Evolutionary conservation across 2,113 vertebrate genomes (phyloP).

Genomic region (Tetraodon nigroviridis): DNA sequence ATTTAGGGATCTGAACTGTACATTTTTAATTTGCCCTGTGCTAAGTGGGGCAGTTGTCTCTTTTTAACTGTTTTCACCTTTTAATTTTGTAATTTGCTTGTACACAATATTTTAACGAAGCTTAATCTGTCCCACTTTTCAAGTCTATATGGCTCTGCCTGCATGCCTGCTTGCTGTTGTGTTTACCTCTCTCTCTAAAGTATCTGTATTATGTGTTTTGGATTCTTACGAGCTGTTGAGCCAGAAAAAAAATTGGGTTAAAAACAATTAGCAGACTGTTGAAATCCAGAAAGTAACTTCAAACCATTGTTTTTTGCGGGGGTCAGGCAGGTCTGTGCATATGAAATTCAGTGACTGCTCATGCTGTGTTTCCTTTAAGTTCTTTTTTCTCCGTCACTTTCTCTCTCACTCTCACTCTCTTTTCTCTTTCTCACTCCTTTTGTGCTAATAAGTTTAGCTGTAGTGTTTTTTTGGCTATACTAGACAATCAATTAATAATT

Average conservation of each 20-base stretch:
- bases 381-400: background rate
- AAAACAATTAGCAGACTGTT: background rate
- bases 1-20: constrained; percentile 36
- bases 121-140: constrained; percentile 14
- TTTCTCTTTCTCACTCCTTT: too few species aligned
- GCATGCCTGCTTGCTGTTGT: constrained; percentile 25
- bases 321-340: constrained; percentile 2
- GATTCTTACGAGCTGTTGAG: background rate
- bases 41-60: constrained; percentile 33
- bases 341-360: constrained; percentile 11
- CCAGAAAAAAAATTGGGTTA: background rate
- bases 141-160: constrained; percentile 17
- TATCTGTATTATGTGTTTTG: constrained; percentile 5
- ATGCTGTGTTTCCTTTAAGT: constrained; percentile 17
- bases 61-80: background rate
- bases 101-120: background rate
- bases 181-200: constrained; percentile 4
- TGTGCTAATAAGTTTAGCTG: constrained; percentile 43
- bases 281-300: too few species aligned
- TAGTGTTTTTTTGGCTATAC: constrained; percentile 33
- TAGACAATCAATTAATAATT: constrained; percentile 49
- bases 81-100: background rate
- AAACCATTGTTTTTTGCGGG: constrained; percentile 5
- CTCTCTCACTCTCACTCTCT: constrained; percentile 8
- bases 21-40: constrained; percentile 16